Percentiles rank a stretch among this genome's conserved stretches.
These are phyloP conservation scores for Oreotragus oreotragus DNA, from an alignment of 2,113 vertebrate species.

Conservation along the genomic window DNA sequence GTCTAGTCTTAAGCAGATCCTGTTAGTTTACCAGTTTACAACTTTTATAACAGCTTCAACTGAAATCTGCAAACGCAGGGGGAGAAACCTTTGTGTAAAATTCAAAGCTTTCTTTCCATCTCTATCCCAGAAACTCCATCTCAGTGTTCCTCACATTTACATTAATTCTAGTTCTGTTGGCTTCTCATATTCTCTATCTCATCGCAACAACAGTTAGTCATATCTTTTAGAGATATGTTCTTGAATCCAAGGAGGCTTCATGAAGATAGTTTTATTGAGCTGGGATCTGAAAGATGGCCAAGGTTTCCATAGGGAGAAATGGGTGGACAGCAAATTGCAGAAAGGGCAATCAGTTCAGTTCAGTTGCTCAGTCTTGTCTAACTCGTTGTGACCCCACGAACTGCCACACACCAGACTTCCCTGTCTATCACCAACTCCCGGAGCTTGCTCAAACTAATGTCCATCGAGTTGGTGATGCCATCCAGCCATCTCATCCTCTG, in stretches of 20 bases:
- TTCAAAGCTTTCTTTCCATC: not conserved
- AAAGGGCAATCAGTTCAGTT: too few species aligned
- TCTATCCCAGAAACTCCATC: not conserved
- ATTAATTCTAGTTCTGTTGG: not conserved
- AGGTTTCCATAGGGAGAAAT: too few species aligned
- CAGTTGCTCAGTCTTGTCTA: too few species aligned
- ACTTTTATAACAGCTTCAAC: not conserved
- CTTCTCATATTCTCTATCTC: not conserved
- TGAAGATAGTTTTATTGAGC: too few species aligned
- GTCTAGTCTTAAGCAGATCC: not conserved
- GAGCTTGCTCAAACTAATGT: too few species aligned
- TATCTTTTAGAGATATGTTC: not conserved
- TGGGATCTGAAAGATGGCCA: too few species aligned
- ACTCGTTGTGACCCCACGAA: too few species aligned
- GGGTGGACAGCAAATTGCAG: too few species aligned
- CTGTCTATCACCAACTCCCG: too few species aligned
- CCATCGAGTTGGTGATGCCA: too few species aligned
- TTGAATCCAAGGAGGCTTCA: not conserved
- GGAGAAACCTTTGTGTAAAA: not conserved
- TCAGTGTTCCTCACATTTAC: not conserved
- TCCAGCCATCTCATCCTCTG: too few species aligned
- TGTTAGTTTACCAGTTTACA: not conserved
- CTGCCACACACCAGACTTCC: too few species aligned
- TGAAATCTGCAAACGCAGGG: not conserved
- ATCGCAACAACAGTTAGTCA: not conserved